These are phyloP conservation scores for Polyommatus iphigenia DNA, from an alignment of 2,888 invertebrate genomes.

Conservation along the genomic window DNA sequence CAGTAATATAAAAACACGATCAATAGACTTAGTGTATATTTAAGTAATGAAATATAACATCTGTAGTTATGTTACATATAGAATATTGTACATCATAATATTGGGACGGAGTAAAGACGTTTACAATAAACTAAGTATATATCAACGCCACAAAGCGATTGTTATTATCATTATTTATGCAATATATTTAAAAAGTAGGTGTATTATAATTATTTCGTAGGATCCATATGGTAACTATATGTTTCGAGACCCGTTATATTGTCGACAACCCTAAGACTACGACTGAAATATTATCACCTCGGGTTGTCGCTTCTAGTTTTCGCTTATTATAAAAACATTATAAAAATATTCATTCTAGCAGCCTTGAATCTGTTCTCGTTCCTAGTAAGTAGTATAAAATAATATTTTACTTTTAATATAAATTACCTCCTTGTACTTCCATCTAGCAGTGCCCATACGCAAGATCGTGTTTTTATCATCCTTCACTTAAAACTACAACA, in stretches of 20 bases:
- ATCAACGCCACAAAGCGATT: conserved; percentile 54
- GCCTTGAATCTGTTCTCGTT: conserved; percentile 65
- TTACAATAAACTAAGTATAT: conserved; percentile 41
- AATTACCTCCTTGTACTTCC: conserved; percentile 68
- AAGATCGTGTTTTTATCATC: conserved; percentile 63
- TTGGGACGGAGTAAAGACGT: conserved; percentile 47
- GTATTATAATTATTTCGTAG: conserved; percentile 53
- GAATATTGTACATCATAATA: conserved; percentile 41
- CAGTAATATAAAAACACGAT: conserved; percentile 46
- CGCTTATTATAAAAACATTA: conserved; percentile 43
- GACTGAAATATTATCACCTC: conserved; percentile 37
- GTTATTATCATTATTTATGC: conserved; percentile 25
- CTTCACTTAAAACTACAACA: conserved; percentile 53
- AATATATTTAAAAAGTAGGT: conserved; percentile 47
- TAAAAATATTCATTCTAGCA: conserved; percentile 56
- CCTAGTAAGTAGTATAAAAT: conserved; percentile 61
- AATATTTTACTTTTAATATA: conserved; percentile 49
- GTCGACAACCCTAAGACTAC: conserved; percentile 53
- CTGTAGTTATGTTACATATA: conserved; percentile 39
- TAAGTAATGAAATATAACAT: conserved; percentile 48
- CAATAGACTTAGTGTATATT: conserved; percentile 41
- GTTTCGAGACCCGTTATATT: conserved; percentile 73
- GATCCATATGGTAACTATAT: conserved; percentile 74
- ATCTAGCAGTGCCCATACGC: conserved; percentile 47
- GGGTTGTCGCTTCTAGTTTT: conserved; percentile 53